phyloP scores from a whole-genome alignment of 2,113 vertebrate species.

The Bos javanicus region DNA sequence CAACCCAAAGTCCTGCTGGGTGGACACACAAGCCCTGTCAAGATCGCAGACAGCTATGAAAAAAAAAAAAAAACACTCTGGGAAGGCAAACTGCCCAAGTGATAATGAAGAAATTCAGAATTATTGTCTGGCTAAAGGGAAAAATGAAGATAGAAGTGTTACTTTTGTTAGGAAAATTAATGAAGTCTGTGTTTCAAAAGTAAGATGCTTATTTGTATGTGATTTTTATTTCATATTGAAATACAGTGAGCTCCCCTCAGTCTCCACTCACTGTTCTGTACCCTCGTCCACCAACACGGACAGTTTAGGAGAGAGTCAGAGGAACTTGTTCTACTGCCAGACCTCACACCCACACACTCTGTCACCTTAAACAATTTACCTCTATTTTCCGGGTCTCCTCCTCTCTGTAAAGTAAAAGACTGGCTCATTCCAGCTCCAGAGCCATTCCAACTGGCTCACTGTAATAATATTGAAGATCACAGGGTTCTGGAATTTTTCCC shows the following conservation, averaged over 20 bases:
- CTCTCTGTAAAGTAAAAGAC: background rate
- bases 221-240: conserved; percentile 24
- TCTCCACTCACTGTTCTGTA: background rate
- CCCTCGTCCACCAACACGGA: background rate
- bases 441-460: too few species aligned
- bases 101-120: conserved; percentile 57
- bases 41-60: conserved; percentile 4
- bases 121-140: background rate
- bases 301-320: background rate
- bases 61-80: background rate
- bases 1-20: conserved; percentile 17
- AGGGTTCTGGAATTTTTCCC: background rate
- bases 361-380: background rate
- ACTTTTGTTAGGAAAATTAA: conserved; percentile 5
- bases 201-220: background rate
- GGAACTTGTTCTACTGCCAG: background rate
- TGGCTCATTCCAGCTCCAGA: background rate
- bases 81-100: background rate
- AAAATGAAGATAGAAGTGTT: background rate
- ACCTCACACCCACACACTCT: background rate
- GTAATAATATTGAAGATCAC: background rate
- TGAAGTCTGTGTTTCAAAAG: background rate
- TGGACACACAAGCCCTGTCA: conserved; percentile 40
- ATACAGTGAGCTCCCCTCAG: background rate
- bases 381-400: background rate